Evolutionary conservation across 2,797 vertebrate species (phyloP), one percentile per base, ranked within the genome.

Genomic region (Pseudopleuronectes americanus): DNA sequence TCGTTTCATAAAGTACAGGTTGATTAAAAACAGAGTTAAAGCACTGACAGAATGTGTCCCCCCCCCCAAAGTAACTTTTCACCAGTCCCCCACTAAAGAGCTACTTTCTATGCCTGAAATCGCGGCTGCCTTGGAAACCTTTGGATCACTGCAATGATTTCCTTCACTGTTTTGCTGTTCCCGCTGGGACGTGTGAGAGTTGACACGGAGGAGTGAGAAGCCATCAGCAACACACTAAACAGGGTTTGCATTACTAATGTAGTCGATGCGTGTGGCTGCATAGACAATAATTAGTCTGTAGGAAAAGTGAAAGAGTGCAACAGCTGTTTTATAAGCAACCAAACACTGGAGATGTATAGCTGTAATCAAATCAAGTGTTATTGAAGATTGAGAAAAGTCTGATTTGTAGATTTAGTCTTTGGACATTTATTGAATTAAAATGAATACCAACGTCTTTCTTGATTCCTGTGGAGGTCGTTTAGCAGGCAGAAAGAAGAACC

Each of bases 131-230:
- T 78, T 80, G 77, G 78, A 88, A 81, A 88, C 77, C 75, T 26
- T 58, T 8, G 33, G 81, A 83, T 73, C 73, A 78, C 54, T 57
- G 68, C 64, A 45, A 73, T 65, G 31, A 59, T 64, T 74, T 67
- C 76, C 67, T 81, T 84, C 71, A 59, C 60, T 19, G 8, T 54
- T 79, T 62, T 71, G 60, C 53, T 61, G 48, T 57, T 79, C 67
- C 73, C 62, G 53, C 76, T 66, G 64, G 54, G 74, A 84, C 2
- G 66, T 86, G 87, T 74, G 68, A 88, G 71, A 86, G 80, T 84
- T 89, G 79, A 82, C 87, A 90, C 38, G 2, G 58, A 66, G 52
- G 64, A 82, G 88, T 7, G 71, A 91, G 59, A 86, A 68, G 63
- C 70, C 21, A 33, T 74, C 67, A 70, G 75, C 65, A 70, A 70